Conservation (phyloP, 2,888 invertebrate species). For the Lochmaea capreae region DNA sequence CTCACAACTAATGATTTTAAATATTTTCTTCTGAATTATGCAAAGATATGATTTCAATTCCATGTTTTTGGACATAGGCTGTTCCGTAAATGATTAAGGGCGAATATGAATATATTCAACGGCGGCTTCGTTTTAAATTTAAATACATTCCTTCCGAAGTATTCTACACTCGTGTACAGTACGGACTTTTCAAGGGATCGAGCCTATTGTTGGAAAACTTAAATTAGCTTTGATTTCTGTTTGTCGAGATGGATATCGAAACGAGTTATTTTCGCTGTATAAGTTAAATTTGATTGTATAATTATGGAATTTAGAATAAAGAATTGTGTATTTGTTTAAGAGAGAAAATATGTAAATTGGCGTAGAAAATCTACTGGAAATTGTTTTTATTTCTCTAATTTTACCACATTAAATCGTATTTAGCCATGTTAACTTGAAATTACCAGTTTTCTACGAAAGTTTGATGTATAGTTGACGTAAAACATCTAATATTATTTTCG, state of each 20-base stretch:
- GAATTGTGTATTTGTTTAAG: too few relatives aligned
- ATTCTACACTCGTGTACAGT: background rate
- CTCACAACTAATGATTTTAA: too few relatives aligned
- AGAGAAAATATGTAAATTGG: too few relatives aligned
- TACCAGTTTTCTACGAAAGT: too few relatives aligned
- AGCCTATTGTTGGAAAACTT: background rate
- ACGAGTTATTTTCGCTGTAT: background rate
- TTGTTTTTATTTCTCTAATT: too few relatives aligned
- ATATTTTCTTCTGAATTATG: too few relatives aligned
- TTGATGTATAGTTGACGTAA: too few relatives aligned
- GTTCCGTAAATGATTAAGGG: background rate
- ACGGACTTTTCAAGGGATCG: background rate
- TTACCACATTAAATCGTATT: too few relatives aligned
- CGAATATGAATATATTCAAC: background rate
- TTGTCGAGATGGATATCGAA: background rate
- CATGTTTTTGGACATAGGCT: background rate
- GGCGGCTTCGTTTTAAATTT: background rate
- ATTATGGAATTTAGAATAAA: background rate
- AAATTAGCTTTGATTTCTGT: background rate
- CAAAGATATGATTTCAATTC: too few relatives aligned
- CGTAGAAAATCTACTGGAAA: too few relatives aligned
- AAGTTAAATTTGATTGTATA: background rate
- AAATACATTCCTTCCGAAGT: background rate
- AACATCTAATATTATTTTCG: too few relatives aligned
- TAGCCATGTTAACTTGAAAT: too few relatives aligned